Evolutionary conservation across 2,113 vertebrate genomes (phyloP).

Genomic region (Hiodon tergisus): DNA sequence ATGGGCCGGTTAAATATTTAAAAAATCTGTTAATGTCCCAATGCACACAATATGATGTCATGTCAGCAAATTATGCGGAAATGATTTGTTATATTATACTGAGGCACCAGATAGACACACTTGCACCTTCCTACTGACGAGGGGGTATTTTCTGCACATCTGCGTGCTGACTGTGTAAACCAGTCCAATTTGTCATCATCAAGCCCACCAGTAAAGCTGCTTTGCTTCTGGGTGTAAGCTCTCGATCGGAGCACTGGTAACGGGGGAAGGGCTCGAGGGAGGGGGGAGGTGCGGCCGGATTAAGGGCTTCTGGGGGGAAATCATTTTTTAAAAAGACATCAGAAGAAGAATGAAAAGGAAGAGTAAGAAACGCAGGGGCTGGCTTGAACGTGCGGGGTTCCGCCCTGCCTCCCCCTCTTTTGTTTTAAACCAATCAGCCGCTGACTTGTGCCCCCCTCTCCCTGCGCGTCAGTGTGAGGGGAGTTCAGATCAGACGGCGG

Average conservation of each 20-base stretch:
- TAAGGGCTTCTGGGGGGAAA: not conserved
- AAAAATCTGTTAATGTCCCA: too few relatives aligned
- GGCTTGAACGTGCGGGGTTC: constrained; percentile 10
- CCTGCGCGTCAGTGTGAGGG: constrained; percentile 36
- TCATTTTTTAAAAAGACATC: constrained; percentile 3
- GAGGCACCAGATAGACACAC: not conserved
- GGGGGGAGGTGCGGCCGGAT: not conserved
- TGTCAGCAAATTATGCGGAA: too few relatives aligned
- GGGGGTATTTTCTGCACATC: constrained; percentile 16
- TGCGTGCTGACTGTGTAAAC: constrained; percentile 8
- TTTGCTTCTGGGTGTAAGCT: constrained; percentile 16
- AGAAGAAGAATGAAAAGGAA: not conserved
- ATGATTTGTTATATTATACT: too few relatives aligned
- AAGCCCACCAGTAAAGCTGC: constrained; percentile 20
- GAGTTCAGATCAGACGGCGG: constrained; percentile 27
- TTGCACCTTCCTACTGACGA: not conserved
- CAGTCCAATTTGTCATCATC: constrained; percentile 24
- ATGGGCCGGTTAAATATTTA: too few relatives aligned
- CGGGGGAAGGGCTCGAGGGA: not conserved
- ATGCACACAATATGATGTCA: too few relatives aligned
- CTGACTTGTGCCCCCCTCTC: constrained; percentile 17
- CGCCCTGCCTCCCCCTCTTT: constrained; percentile 2
- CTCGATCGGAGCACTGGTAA: not conserved
- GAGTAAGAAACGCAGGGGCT: not conserved
- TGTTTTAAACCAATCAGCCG: constrained; percentile 36